Conservation (phyloP, 2,113 vertebrate genomes). For the Gymnorhina tibicen region DNA sequence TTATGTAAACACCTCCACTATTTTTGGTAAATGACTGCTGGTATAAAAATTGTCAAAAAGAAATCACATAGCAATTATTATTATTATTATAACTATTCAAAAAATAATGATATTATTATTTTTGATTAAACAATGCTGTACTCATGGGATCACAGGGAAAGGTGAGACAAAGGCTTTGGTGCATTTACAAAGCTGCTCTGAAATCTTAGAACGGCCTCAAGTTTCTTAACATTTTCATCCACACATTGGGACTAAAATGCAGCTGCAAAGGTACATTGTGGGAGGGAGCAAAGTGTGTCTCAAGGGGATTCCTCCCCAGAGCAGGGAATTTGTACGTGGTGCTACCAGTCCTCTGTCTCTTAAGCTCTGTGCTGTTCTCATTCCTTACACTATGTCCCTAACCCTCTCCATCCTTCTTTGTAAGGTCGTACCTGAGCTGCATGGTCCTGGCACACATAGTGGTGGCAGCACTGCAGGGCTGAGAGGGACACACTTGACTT, state of each 20-base stretch:
- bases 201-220: not conserved
- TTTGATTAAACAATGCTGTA: conserved; percentile 18
- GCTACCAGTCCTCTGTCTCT: not conserved
- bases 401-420: not conserved
- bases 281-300: not conserved
- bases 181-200: not conserved
- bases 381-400: not conserved
- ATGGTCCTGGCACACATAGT: not conserved
- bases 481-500: not conserved
- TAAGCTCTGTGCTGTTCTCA: not conserved
- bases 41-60: not conserved
- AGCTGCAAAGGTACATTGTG: not conserved
- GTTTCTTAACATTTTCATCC: not conserved
- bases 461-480: rapidly evolving
- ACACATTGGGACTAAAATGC: not conserved
- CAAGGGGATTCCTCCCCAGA: not conserved
- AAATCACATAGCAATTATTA: not conserved
- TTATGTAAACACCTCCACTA: not conserved
- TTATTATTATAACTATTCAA: not conserved
- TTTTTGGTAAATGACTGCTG: conserved; percentile 8
- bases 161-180: conserved; percentile 31
- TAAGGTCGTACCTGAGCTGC: not conserved
- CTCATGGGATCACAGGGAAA: not conserved
- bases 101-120: not conserved
- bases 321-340: not conserved